Base-by-base conservation (phyloP, 2,888 invertebrate genomes). In the Steinernema hermaphroditum region DNA sequence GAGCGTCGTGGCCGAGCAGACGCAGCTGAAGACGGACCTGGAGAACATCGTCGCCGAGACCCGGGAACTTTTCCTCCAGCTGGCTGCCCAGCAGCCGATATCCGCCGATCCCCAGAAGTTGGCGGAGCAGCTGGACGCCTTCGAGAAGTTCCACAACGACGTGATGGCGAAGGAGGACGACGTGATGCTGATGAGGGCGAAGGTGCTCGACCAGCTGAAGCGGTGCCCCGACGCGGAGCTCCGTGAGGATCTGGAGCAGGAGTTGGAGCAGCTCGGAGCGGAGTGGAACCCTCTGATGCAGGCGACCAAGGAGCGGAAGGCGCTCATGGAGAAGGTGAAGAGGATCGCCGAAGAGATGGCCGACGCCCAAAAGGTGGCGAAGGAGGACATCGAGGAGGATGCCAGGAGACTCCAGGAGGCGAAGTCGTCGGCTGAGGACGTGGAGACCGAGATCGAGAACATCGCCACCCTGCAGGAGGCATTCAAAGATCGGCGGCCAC, bases 211-310 rank as follows among this genome's bases (percentile, higher is more conserved):
- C 24, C 78, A 79, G 44, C 76, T 75, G 19, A 71, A 62, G 62
- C 29, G 62, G 6, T 62, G 62, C 79, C 90, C 92, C 74, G 89
- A 90, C 37, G 89, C 92, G 0, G 92, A 92, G 84, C 72, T 87
- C 72, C 76, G 81, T 70, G 90, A 91, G 69, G 94, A 94, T 84
- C 88, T 96, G 71, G 94, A 95, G 84, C 92, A 92, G 19, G 62
- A 62, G 27, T 12, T 62, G 27, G 32, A 32, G 32, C 27, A 44
- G 83, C 93, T 96, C 83, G 93, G 93, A 87, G 91, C 92, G 34
- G 92, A 93, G 79, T 96, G 95, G 96, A 94, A 94, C 83, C 93
- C 93, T 83, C 90, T 96, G 71, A 92, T 94, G 81, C 92, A 93
- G 77, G 93, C 93, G 86, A 92, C 93, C 0, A 91, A 93, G 50